Percentiles rank a stretch among this genome's conserved stretches.
These are phyloP conservation scores for Nomada fucata DNA, from an alignment of 2,888 invertebrate genomes.

Conservation along the genomic window DNA sequence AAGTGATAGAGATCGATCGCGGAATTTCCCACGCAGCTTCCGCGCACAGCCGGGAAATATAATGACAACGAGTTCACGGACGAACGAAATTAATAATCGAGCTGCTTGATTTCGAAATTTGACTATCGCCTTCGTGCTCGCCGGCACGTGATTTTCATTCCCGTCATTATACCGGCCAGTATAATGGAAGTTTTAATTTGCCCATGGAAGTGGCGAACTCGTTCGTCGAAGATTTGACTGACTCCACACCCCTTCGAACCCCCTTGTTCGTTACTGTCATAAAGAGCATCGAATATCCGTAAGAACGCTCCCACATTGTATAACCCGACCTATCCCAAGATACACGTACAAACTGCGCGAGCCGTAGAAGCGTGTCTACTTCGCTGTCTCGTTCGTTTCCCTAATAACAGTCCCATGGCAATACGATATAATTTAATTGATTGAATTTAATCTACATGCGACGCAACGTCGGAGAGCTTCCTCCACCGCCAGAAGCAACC, in stretches of 20 bases:
- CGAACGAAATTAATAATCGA: slow-evolving; percentile 20
- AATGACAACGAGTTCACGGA: background rate
- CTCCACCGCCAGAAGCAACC: background rate
- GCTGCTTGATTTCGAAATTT: slow-evolving; percentile 5
- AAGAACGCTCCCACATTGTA: slow-evolving; percentile 24
- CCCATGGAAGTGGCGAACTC: background rate
- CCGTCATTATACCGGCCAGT: background rate
- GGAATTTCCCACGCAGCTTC: background rate
- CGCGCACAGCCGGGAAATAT: background rate
- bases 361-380: background rate
- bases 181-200: background rate
- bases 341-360: background rate
- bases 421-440: slow-evolving; percentile 37
- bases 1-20: background rate
- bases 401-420: background rate
- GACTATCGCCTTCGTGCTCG: background rate
- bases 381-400: background rate
- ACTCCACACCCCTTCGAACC: background rate
- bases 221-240: slow-evolving; percentile 6
- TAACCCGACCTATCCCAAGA: background rate
- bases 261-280: slow-evolving; percentile 1
- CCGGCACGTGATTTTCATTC: background rate
- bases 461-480: background rate
- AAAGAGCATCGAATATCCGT: slow-evolving; percentile 8
- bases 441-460: slow-evolving; percentile 25